Evolutionary conservation across 2,888 invertebrate genomes (phyloP).

Genomic region (Margaritifera margaritifera): DNA sequence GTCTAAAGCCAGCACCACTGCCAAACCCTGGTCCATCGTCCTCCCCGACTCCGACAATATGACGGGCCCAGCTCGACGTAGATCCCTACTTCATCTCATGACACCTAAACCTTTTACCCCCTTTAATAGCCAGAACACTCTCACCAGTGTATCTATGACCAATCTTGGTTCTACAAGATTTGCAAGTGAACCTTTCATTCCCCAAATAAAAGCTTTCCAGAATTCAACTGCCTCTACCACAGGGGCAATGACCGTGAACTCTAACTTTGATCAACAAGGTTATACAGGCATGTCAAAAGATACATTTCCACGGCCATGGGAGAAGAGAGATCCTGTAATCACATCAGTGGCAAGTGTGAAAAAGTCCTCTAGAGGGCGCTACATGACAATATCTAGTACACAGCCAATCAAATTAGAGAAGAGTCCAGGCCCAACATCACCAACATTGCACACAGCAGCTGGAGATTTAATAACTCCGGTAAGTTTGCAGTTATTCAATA

Average conservation of each 20-base stretch:
- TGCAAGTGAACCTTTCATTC: too few species aligned
- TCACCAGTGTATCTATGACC: not conserved
- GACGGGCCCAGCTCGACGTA: conserved; percentile 44
- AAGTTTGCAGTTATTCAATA: conserved; percentile 25
- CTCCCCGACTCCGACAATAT: conserved; percentile 28
- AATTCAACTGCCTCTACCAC: too few species aligned
- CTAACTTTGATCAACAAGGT: too few species aligned
- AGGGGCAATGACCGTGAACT: too few species aligned
- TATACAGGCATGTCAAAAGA: too few species aligned
- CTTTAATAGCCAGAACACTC: conserved; percentile 19
- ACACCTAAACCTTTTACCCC: conserved; percentile 62
- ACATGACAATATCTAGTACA: conserved; percentile 83
- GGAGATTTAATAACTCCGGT: conserved; percentile 62
- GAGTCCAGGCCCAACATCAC: conserved; percentile 35
- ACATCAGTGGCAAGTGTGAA: not conserved
- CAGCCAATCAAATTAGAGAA: conserved; percentile 66
- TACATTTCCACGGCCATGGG: not conserved
- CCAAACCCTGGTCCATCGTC: conserved; percentile 39
- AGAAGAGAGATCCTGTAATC: not conserved
- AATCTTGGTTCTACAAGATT: too few species aligned
- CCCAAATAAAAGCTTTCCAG: too few species aligned
- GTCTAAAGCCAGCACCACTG: conserved; percentile 26
- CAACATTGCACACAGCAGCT: conserved; percentile 53
- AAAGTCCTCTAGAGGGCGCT: conserved; percentile 78
- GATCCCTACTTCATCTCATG: conserved; percentile 53